phyloP scores from a whole-genome alignment of 1,140 invertebrate genomes.

The Leptinotarsa lineolata region DNA sequence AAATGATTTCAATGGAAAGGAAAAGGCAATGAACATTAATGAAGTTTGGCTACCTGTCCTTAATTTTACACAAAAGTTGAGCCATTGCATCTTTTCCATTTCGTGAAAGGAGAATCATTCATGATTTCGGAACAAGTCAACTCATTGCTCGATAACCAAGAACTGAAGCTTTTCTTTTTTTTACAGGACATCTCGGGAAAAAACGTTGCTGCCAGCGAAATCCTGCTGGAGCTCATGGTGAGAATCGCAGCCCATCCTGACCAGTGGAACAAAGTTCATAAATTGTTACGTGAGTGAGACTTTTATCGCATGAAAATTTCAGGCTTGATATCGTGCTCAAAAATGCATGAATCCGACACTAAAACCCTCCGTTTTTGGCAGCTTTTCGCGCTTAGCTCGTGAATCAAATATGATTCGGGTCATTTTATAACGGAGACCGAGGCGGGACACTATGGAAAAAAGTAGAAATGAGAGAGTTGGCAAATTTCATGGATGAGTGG shows the following conservation, averaged over 20 bases:
- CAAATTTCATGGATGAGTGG: too few species aligned
- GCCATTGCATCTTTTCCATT: too few species aligned
- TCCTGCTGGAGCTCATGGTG: slow-evolving; percentile 50
- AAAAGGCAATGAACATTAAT: too few species aligned
- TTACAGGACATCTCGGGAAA: slow-evolving; percentile 9
- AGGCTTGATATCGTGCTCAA: background rate
- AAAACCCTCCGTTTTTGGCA: background rate
- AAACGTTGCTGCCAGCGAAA: slow-evolving; percentile 42
- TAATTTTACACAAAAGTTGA: too few species aligned
- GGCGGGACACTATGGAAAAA: too few species aligned
- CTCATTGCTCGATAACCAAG: too few species aligned
- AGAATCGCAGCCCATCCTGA: slow-evolving; percentile 50
- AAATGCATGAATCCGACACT: background rate
- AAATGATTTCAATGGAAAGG: too few species aligned
- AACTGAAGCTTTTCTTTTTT: background rate
- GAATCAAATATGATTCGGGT: background rate
- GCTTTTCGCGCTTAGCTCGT: background rate
- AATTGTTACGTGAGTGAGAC: slow-evolving; percentile 46
- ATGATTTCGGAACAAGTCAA: too few species aligned
- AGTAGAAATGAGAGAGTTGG: too few species aligned
- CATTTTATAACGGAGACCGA: background rate
- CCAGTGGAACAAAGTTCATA: slow-evolving; percentile 49
- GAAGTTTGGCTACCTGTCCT: too few species aligned
- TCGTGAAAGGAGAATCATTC: too few species aligned
- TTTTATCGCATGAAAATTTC: slow-evolving; percentile 11